phyloP scores from a whole-genome alignment of 2,797 vertebrate genomes.

The Semaprochilodus insignis region DNA sequence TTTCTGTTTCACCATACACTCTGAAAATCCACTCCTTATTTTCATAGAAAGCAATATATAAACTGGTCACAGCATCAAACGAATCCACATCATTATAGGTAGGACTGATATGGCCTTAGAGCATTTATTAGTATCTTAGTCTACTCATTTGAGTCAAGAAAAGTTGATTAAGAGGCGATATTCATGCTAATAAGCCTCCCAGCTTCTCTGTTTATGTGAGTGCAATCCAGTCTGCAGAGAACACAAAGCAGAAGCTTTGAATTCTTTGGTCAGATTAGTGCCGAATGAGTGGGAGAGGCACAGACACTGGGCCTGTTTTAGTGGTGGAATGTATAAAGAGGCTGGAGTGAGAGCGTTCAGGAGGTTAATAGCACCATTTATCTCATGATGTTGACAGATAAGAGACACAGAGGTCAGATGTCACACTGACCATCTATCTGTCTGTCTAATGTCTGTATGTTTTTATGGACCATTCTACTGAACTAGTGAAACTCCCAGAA shows the following conservation, averaged over 20 bases:
- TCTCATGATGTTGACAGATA: slow-evolving; percentile 7
- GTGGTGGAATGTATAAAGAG: slow-evolving; percentile 1
- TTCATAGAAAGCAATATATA: too few species aligned
- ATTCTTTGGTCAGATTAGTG: background rate
- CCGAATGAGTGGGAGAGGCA: background rate
- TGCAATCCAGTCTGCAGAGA: background rate
- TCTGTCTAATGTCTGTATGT: background rate
- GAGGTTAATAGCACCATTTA: background rate
- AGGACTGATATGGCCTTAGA: background rate
- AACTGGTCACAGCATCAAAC: background rate
- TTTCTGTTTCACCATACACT: too few species aligned
- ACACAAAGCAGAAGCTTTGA: background rate
- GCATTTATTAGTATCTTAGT: background rate
- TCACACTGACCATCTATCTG: background rate
- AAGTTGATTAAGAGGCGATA: background rate
- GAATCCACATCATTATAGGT: background rate
- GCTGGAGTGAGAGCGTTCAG: background rate
- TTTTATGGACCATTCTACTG: background rate
- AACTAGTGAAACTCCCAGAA: too few species aligned
- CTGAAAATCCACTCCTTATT: too few species aligned
- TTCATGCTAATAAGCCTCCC: background rate
- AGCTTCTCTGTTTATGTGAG: background rate
- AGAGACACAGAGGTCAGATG: slow-evolving; percentile 14
- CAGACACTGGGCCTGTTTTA: background rate
- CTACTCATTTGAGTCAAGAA: background rate